phyloP scores from a whole-genome alignment of 2,113 vertebrate genomes.

The Charina bottae region DNA sequence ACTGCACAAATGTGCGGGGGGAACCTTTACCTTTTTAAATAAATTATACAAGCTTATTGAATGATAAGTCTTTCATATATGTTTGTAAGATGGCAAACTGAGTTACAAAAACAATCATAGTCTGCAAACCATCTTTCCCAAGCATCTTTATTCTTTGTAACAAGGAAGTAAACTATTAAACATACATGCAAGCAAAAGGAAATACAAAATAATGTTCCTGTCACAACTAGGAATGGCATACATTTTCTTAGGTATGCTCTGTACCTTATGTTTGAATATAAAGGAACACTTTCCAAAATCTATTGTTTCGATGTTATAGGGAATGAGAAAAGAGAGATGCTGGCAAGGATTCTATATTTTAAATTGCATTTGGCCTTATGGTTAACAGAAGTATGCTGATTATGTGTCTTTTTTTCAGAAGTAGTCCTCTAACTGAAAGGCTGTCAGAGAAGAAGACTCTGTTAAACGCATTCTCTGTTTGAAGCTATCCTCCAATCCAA shows the following conservation, averaged over 20 bases:
- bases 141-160: neutral
- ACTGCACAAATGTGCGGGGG: too few relatives aligned
- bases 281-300: neutral
- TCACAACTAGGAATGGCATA: neutral
- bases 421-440: neutral
- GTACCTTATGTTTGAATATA: neutral
- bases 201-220: neutral
- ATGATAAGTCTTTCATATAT: neutral
- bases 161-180: constrained; percentile 12
- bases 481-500: neutral
- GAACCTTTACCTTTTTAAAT: too few relatives aligned
- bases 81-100: neutral
- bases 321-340: neutral
- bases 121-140: constrained; percentile 7
- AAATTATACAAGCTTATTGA: neutral
- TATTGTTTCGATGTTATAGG: neutral
- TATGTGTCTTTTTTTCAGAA: neutral
- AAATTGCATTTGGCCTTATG: neutral
- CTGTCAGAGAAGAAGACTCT: neutral
- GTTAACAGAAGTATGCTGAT: neutral
- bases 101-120: neutral
- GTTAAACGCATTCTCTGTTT: neutral
- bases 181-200: neutral
- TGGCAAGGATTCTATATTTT: neutral
- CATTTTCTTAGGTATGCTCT: neutral